Base-by-base conservation (phyloP, 1,140 invertebrate genomes). In the Anastrepha obliqua region DNA sequence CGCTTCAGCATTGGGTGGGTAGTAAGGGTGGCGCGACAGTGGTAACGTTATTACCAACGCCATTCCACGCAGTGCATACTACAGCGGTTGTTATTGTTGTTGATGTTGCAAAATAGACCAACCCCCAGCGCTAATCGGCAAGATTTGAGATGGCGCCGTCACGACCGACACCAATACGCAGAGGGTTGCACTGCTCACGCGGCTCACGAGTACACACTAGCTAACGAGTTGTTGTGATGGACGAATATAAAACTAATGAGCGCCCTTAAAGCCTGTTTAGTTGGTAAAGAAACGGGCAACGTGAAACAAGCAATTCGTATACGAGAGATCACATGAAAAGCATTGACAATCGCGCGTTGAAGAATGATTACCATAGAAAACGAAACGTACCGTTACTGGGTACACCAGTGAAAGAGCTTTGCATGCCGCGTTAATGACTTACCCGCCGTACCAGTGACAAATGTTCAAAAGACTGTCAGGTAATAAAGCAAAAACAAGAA, bases 71-170 rank as follows among this genome's bases (percentile, higher is more conserved):
- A 55, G 60, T 4, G 7, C 60, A 62, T 13, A 67, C 60, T 42
- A 47, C 5, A n/a, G 55, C 65, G 17, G 47, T 58, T 86, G 29
- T 44, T 59, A 44, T 15, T 60, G 47, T 58, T 51, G 44, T 64
- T 51, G 47, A 51, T 78, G 47, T 78, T 51, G 87, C 58, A 64
- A 70, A 81, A 81, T 47, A 88, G 59, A 81, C 67, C 55, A 87
- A 58, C 86, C 85, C 85, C 58, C 44, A 59, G 70, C 9, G 39
- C 42, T 62, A 70, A 78, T 62, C 17, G n/a, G 86, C 39, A 91
- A 90, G 91, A 92, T 92, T 92, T 92, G 89, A 87, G 89, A 92
- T 92, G 91, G 91, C 91, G 91, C 91, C 91, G 90, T 88, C 89
- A 90, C 91, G 90, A 92, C 91, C 91, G 91, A 91, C 90, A 90